Evolutionary conservation across 2,113 vertebrate species (phyloP), one percentile per base, ranked within the genome.

Genomic region (Pelmatolapia mariae): DNA sequence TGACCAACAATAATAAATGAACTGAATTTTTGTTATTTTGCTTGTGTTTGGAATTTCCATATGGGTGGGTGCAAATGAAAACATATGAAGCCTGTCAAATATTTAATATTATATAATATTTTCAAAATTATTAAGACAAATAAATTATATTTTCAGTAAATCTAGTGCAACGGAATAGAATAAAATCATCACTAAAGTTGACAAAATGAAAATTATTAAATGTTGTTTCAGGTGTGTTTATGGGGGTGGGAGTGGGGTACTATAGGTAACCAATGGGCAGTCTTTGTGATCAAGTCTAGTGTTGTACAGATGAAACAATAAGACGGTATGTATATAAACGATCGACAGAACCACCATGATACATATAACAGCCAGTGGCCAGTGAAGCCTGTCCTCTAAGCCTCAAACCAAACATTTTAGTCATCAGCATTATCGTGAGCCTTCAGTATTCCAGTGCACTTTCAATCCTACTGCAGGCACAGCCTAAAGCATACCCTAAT

Each of bases 201-300:
- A 71, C 11, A 15, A 71, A 71, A n/a, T 10, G n/a, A n/a, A 71
- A 43, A 43, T 43, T 15, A 43, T 16, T 43, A 71, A 71, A 71
- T 24, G 12, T 24, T 43, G n/a, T 43, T 43, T 43, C 38, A 16
- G 38, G n/a, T 0, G 0, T 24, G 66, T 71, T 43, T 71, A 16
- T 71, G n/a, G n/a, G 19, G n/a, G n/a, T 43, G 38, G n/a, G 8
- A 15, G 38, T 9, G 0, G 8, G n/a, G n/a, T 40, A 0, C 38
- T 73, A 45, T 4, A 73, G 38, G 13, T 73, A 40, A 22, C 33
- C 61, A 66, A 43, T 16, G 2, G 66, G 66, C 66, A 24, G 40
- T 73, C 13, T 16, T 43, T 45, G 40, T 45, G 13, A 45, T 73
- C 68, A 18, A 73, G 13, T 18, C 38, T 4, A 73, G 13, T 26